Conservation (phyloP, 2,113 vertebrate species). For the Syngnathus scovelli region DNA sequence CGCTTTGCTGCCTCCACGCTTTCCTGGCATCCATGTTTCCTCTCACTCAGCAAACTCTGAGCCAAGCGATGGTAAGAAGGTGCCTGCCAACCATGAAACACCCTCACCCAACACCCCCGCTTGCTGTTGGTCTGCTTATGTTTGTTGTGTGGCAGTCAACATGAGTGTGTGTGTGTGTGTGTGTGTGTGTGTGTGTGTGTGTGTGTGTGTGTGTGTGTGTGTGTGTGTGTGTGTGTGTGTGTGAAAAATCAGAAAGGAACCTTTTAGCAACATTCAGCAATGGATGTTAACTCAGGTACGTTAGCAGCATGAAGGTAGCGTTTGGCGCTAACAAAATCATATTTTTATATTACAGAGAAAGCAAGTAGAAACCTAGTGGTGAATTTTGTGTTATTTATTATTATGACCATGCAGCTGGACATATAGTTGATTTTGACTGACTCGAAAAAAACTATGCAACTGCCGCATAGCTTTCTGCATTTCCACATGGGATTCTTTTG, state of each 20-base stretch:
- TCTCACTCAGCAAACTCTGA: constrained; percentile 44
- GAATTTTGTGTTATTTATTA: neutral
- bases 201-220: neutral
- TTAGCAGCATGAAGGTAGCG: neutral
- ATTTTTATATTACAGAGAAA: neutral
- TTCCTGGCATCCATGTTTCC: constrained; percentile 39
- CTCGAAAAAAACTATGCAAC: neutral
- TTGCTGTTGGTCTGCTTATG: constrained; percentile 12
- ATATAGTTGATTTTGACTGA: no score
- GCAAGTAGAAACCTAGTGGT: neutral
- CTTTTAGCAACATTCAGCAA: neutral
- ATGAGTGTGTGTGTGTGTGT: neutral
- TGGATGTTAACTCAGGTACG: neutral
- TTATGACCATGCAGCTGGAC: neutral
- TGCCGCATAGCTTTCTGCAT: neutral
- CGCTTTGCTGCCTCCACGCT: constrained; percentile 9
- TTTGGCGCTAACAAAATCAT: neutral
- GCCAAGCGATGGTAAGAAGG: constrained; percentile 50
- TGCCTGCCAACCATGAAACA: neutral
- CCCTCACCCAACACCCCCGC: neutral
- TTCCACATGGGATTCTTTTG: neutral
- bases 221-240: no score
- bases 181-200: neutral
- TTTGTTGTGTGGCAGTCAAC: constrained; percentile 4
- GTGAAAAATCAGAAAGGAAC: neutral